phyloP scores from a whole-genome alignment of 2,888 invertebrate species.

The Lottia scabra region DNA sequence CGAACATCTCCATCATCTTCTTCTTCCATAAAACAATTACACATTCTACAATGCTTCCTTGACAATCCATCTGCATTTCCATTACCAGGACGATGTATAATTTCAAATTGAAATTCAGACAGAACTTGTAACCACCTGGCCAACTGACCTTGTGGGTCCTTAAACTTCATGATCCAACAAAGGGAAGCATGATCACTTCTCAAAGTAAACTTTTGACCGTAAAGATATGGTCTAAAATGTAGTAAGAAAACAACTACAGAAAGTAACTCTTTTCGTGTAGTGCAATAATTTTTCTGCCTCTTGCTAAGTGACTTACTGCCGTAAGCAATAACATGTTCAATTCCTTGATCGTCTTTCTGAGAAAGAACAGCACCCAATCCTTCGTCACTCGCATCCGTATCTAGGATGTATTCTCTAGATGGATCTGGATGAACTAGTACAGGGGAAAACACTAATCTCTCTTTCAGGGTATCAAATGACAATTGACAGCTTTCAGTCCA shows the following conservation, averaged over 20 bases:
- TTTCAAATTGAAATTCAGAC: slow-evolving; percentile 20
- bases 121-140: slow-evolving; percentile 17
- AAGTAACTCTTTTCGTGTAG: not conserved
- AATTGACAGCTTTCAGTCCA: not conserved
- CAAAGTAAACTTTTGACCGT: slow-evolving; percentile 14
- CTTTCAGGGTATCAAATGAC: not conserved
- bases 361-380: not conserved
- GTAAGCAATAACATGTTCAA: not conserved
- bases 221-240: slow-evolving; percentile 16
- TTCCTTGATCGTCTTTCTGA: not conserved
- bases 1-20: not conserved
- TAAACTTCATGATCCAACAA: not conserved
- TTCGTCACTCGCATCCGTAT: not conserved
- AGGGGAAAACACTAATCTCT: not conserved
- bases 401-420: not conserved
- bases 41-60: not conserved
- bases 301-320: not conserved
- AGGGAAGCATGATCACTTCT: slow-evolving; percentile 10
- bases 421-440: not conserved
- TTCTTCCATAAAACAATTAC: not conserved
- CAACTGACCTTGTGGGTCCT: too few species aligned
- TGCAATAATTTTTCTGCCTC: not conserved
- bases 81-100: not conserved
- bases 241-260: not conserved
- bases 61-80: slow-evolving; percentile 8